phyloP scores from a whole-genome alignment of 2,888 invertebrate genomes.

The Drosophila suboccidentalis region DNA sequence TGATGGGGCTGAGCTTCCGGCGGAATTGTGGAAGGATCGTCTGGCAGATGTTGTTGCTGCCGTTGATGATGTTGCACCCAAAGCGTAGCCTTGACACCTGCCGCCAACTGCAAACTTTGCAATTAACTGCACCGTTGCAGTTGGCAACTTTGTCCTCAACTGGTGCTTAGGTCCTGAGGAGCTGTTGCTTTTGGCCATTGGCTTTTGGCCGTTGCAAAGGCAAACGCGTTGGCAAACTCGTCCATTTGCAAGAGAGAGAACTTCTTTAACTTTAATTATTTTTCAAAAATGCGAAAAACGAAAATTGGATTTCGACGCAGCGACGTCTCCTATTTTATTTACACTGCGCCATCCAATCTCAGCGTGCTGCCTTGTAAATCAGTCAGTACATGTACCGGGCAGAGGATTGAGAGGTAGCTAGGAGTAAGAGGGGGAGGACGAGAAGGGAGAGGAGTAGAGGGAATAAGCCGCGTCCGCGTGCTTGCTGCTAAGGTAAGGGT shows the following conservation, averaged over 20 bases:
- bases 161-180: constrained; percentile 39
- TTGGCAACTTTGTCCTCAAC: constrained; percentile 63
- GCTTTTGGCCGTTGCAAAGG: neutral
- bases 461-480: constrained; percentile 14
- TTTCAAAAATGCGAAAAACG: constrained; percentile 79
- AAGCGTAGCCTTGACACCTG: constrained; percentile 70
- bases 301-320: constrained; percentile 77
- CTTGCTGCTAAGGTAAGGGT: constrained; percentile 60
- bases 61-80: constrained; percentile 32
- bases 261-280: constrained; percentile 79
- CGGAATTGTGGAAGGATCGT: constrained; percentile 9
- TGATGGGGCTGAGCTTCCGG: constrained; percentile 29
- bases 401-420: constrained; percentile 27
- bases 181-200: neutral
- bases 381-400: constrained; percentile 58
- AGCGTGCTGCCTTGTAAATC: constrained; percentile 81
- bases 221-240: neutral
- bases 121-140: constrained; percentile 76
- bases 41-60: constrained; percentile 25
- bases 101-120: constrained; percentile 59
- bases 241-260: constrained; percentile 29
- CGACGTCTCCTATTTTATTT: constrained; percentile 79
- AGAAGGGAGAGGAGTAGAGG: neutral
- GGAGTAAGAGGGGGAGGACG: neutral
- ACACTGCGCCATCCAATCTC: constrained; percentile 81